Conservation (phyloP, 2,113 vertebrate genomes). For the Brachionichthys hirsutus region DNA sequence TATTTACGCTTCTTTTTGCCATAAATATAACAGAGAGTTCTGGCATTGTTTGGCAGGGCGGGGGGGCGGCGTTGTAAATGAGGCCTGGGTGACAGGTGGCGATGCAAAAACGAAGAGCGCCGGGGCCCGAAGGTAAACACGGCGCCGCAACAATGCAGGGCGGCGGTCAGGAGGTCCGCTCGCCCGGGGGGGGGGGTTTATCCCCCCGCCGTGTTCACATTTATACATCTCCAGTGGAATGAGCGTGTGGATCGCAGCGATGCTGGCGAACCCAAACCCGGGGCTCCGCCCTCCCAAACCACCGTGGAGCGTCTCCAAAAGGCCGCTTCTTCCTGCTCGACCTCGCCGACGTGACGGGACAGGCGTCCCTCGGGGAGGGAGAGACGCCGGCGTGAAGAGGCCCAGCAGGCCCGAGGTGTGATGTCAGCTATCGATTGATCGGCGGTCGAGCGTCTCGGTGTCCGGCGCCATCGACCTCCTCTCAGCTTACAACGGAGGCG, state of each 20-base stretch:
- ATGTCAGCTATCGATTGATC: constrained; percentile 78
- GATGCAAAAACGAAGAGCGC: constrained; percentile 49
- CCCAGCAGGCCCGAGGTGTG: constrained; percentile 64
- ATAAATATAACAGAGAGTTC: constrained; percentile 76
- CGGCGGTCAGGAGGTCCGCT: constrained; percentile 1
- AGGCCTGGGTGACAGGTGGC: constrained; percentile 67
- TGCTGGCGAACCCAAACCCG: too few relatives aligned
- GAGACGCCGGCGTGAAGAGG: constrained; percentile 33
- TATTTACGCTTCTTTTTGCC: constrained; percentile 79
- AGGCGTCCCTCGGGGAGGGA: too few relatives aligned
- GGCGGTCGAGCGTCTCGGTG: constrained; percentile 64
- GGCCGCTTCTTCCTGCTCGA: too few relatives aligned
- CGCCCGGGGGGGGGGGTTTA: too few relatives aligned
- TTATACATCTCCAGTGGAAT: too few relatives aligned
- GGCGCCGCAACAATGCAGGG: constrained; percentile 42
- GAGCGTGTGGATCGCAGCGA: constrained; percentile 6
- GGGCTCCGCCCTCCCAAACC: too few relatives aligned
- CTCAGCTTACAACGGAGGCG: constrained; percentile 74
- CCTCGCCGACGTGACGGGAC: too few relatives aligned
- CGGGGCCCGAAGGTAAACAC: constrained; percentile 61
- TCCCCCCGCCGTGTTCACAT: too few relatives aligned
- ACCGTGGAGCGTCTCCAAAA: too few relatives aligned
- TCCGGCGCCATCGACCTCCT: constrained; percentile 76
- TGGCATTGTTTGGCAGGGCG: constrained; percentile 71
- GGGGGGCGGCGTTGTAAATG: constrained; percentile 64